Base-by-base conservation (phyloP, 2,888 invertebrate species). In the Cerceris rybyensis region DNA sequence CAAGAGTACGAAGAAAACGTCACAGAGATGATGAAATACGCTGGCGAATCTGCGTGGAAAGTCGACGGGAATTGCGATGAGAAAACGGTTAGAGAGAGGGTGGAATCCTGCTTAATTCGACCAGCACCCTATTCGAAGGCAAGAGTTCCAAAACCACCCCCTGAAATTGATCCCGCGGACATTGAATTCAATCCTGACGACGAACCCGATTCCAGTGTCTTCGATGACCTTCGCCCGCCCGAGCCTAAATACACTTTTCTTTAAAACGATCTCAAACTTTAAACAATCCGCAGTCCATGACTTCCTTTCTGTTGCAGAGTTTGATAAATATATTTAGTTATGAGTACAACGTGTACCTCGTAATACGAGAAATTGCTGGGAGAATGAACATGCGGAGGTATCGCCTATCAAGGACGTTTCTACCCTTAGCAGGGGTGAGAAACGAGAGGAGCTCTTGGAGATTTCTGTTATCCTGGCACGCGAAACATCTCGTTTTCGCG, bases 141-240 rank as follows among this genome's bases (percentile, higher is more conserved):
- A 0, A 84, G 90, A 50, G 58, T 83, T 17, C 77, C 83, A 6
- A 68, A 68, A 76, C 49, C 78, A n/a, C 64, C 81, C 0, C 57
- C 80, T 28, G 64, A 42, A 46, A 76, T 87, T 14, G 78, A 85
- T 49, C 80, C 84, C 4, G 77, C 82, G 71, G 71, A 82, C 11
- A 73, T 90, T 8, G 90, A 91, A 84, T 90, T 86, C 67, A 88
- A 91, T 58, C 90, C 90, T 0, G 75, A 83, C 55, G 90, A 90
- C 49, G 88, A 90, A 65, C 82, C 80, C 0, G 83, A 86, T 66
- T 63, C 70, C 13, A 73, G 75, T 2, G 64, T 86, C 11, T 86
- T 88, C 16, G 70, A 87, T 9, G 28, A 82, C 0, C 83, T 90
- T 75, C 87, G 88, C 0, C 60, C 68, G 46, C 73, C 81, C 0